Evolutionary conservation across 2,113 vertebrate species (phyloP).

Genomic region (Channa maculata): DNA sequence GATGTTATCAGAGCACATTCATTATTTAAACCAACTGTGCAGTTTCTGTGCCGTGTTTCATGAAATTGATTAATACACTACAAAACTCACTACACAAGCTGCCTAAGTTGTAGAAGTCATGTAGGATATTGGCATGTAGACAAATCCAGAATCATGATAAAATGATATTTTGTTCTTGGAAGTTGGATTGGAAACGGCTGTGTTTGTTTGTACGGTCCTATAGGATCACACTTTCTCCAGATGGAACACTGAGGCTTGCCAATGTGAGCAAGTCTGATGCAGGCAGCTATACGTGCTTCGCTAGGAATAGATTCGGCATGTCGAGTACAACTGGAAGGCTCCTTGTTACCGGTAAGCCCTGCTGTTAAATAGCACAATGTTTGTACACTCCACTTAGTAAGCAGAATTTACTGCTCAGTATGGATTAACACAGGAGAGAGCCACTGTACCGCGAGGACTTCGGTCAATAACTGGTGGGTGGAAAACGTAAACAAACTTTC

Average conservation of each 20-base stretch:
- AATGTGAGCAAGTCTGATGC: conserved; percentile 91
- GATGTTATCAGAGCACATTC: neutral
- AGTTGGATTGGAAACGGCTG: conserved; percentile 18
- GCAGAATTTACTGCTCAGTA: conserved; percentile 57
- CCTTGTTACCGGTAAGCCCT: conserved; percentile 88
- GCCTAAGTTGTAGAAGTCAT: neutral
- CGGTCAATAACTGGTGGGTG: conserved; percentile 59
- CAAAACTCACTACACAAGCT: neutral
- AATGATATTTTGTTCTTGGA: neutral
- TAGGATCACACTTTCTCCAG: conserved; percentile 86
- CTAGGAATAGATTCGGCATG: conserved; percentile 91
- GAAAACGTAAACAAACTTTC: conserved; percentile 40
- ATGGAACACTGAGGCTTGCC: conserved; percentile 87
- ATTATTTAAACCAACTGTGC: neutral
- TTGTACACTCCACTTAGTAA: conserved; percentile 55
- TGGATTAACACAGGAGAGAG: conserved; percentile 53
- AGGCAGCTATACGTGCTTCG: conserved; percentile 90
- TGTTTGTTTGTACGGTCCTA: conserved; percentile 40
- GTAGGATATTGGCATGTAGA: neutral
- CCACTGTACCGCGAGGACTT: conserved; percentile 32
- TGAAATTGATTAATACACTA: conserved; percentile 6
- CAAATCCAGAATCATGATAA: conserved; percentile 19
- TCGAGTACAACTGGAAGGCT: conserved; percentile 89
- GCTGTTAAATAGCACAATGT: conserved; percentile 39
- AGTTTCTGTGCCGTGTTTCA: neutral